phyloP scores from a whole-genome alignment of 1,140 invertebrate species.

The Drosophila bipectinata region DNA sequence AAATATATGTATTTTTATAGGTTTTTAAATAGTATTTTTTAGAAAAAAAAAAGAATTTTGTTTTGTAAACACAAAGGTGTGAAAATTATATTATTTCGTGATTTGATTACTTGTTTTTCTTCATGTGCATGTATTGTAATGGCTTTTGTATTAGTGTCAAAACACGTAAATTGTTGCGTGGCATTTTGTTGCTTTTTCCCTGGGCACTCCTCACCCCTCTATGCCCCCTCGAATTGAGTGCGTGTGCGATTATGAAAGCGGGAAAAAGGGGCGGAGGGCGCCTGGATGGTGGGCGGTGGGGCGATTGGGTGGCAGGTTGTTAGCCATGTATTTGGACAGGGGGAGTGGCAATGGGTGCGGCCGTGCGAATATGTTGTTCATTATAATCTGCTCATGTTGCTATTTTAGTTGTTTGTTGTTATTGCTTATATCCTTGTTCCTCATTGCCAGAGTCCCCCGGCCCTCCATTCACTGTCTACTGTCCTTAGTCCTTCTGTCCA shows the following conservation, averaged over 20 bases:
- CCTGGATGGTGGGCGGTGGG: not conserved
- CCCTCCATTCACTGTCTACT: no score
- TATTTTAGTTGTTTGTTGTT: conserved; percentile 80
- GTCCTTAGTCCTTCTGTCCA: conserved; percentile 24
- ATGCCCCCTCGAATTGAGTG: conserved; percentile 15
- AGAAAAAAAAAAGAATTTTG: no score
- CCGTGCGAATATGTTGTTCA: conserved; percentile 81
- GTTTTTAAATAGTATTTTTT: no score
- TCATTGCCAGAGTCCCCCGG: not conserved
- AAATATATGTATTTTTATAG: no score
- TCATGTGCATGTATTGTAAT: conserved; percentile 72
- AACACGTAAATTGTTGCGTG: conserved; percentile 81
- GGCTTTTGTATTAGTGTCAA: conserved; percentile 81
- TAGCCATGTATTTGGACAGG: not conserved
- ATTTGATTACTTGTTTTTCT: conserved; percentile 6
- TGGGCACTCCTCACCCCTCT: not conserved
- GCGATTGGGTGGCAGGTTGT: conserved; percentile 1
- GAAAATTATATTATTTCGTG: not conserved
- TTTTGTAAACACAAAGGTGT: not conserved
- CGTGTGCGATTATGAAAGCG: conserved; percentile 53
- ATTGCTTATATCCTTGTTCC: conserved; percentile 69
- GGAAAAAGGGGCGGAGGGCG: conserved; percentile 10
- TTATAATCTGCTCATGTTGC: conserved; percentile 81
- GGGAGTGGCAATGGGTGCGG: conserved; percentile 63
- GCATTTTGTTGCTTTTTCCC: conserved; percentile 60